Percentiles rank a stretch among this genome's conserved stretches.
Evolutionary conservation across 2,888 invertebrate genomes (phyloP).

Genomic region (Caenorhabditis drosophilae): DNA sequence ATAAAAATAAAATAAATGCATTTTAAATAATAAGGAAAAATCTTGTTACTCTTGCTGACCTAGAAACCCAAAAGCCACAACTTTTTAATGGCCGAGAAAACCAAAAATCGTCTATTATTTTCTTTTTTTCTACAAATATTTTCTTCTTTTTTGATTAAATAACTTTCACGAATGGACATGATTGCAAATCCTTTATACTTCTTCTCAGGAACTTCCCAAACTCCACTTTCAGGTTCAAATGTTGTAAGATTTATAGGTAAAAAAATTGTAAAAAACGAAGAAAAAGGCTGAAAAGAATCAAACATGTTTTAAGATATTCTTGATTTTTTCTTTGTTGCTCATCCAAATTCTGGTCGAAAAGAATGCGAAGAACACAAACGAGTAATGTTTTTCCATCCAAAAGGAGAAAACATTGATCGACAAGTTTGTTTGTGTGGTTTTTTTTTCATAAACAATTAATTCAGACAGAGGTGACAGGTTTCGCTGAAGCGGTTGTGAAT

Average conservation of each 20-base stretch:
- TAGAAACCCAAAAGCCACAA: too few species aligned
- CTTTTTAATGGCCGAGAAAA: too few species aligned
- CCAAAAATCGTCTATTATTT: too few species aligned
- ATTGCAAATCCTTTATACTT: conserved; percentile 37
- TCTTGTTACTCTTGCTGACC: too few species aligned
- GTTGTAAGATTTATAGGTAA: conserved; percentile 37
- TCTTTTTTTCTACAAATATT: too few species aligned
- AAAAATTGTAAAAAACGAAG: conserved; percentile 1
- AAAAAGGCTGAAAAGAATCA: too few species aligned
- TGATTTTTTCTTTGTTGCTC: conserved; percentile 63
- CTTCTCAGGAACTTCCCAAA: conserved; percentile 14
- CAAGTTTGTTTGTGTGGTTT: conserved; percentile 30
- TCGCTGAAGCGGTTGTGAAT: conserved; percentile 92
- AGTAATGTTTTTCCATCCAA: conserved; percentile 61
- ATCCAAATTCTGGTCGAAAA: conserved; percentile 57
- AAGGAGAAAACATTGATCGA: conserved; percentile 46
- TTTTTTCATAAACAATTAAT: conserved; percentile 7
- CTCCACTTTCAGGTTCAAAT: conserved; percentile 18
- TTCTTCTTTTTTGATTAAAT: too few species aligned
- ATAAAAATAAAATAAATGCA: too few species aligned
- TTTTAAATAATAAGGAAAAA: too few species aligned
- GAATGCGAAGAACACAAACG: conserved; percentile 62
- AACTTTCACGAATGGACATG: conserved; percentile 33
- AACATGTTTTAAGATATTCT: conserved; percentile 57
- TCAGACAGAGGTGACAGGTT: conserved; percentile 84